Evolutionary conservation across 2,888 invertebrate species (phyloP), one percentile per base, ranked within the genome.

Genomic region (Drosophila hamatofila): DNA sequence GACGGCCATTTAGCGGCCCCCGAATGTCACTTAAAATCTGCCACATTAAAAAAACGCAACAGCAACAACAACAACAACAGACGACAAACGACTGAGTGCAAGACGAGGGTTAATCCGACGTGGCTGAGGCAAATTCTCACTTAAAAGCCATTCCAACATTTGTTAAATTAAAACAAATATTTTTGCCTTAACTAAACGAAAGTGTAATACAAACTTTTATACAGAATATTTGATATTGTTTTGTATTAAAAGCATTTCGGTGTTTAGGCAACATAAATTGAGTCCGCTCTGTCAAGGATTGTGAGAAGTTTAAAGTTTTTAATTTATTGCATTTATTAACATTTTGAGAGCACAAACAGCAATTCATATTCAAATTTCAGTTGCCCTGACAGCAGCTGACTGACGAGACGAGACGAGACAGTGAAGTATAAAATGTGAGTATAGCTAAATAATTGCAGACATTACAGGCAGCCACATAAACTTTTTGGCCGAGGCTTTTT

Each of bases 1-100:
- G 88, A 82, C 80, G 78, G 82, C 84, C 82, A 87, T 85, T 85
- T 85, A 85, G 80, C 78, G 76, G 79, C 76, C 80, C 82, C 77
- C 82, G 84, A 85, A 75, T 81, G 84, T 85, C 87, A 85, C 87
- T 85, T 87, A 85, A 85, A 87, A 78, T 87, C 76, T 84, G 78
- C 73, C 84, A 87, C 85, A 80, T 84, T 87, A 80, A 87, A 78
- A 78, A 74, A 61, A 66, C 30, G 11, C 9, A 8, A 30, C 27
- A n/a, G 7, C 27, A 5, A 27, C 27, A 27, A 30, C 30, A 3
- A 30, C 72, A 69, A 59, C 62, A 11, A n/a, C 27, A 48, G 61
- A 48, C 54, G 66, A 6, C 25, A 25, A 4, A 25, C 2, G 25
- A 25, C 25, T 25, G 25, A 25, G 4, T 57, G 33, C 44, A 41